phyloP scores from a whole-genome alignment of 2,113 vertebrate genomes.

The Mesoclemmys tuberculata region DNA sequence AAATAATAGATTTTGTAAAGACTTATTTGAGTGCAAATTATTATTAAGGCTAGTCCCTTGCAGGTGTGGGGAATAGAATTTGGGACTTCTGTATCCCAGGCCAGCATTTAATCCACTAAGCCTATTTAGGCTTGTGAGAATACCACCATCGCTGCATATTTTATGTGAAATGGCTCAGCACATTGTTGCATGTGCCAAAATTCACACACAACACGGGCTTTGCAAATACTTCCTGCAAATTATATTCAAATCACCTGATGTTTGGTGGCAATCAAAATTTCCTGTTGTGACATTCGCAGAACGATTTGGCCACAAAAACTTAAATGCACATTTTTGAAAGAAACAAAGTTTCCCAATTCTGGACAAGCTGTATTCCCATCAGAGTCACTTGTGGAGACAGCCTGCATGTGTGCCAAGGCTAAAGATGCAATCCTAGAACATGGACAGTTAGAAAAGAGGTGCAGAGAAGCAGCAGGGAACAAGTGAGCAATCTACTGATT shows the following conservation, averaged over 20 bases:
- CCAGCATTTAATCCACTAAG: constrained; percentile 30
- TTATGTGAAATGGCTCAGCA: constrained; percentile 58
- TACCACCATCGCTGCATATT: constrained; percentile 71
- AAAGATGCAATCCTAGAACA: constrained; percentile 38
- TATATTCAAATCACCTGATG: constrained; percentile 45
- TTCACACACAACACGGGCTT: constrained; percentile 50
- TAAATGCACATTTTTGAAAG: constrained; percentile 55
- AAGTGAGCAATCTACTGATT: not conserved
- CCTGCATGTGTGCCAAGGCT: constrained; percentile 32
- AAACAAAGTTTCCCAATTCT: constrained; percentile 47
- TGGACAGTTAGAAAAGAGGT: constrained; percentile 37
- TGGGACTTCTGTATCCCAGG: constrained; percentile 35
- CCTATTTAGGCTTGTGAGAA: constrained; percentile 52
- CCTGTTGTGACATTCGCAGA: constrained; percentile 64
- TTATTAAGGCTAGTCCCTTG: constrained; percentile 36
- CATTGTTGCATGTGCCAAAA: constrained; percentile 16
- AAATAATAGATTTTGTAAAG: constrained; percentile 30
- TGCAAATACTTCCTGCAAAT: constrained; percentile 57
- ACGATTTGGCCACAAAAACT: not conserved
- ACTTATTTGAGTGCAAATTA: constrained; percentile 23
- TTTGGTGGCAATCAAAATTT: constrained; percentile 59
- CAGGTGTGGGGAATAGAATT: constrained; percentile 19
- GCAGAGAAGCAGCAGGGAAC: not conserved
- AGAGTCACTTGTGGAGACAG: constrained; percentile 43
- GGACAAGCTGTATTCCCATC: constrained; percentile 61